Base-by-base conservation (phyloP, 2,888 invertebrate genomes). In the Thelaira solivaga region DNA sequence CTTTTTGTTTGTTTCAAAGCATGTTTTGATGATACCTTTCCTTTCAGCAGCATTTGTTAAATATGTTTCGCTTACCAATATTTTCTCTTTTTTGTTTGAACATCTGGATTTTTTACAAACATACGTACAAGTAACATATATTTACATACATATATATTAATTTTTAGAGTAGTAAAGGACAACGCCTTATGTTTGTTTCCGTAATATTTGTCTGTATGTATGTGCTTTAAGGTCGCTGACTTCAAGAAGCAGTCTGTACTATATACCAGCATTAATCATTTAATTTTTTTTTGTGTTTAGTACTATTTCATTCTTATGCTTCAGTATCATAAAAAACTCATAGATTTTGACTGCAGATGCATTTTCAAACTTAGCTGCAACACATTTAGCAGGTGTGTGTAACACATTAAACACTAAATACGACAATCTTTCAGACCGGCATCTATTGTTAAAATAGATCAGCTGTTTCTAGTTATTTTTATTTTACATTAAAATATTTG, bases 401-500 rank as follows among this genome's bases (percentile, higher is more conserved):
- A 20, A 36, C 53, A 39, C 29, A 39, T 41, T 34, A 3, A 20
- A 34, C 6, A 34, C 31, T 29, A 16, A 39, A 39, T 65, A 34
- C 1, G 2, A n/a, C n/a, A n/a, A n/a, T n/a, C n/a, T 53, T 62
- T 31, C 16, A 31, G 16, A 24, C 11, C 20, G 24, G 20, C 45
- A 8, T n/a, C 22, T 36, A 39, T 39, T 72, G 8, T 34, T 45
- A 18, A 26, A 20, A 57, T n/a, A n/a, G n/a, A 71, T 53, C 71
- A 76, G 67, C 76, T 76, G 76, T 53, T 16, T 61, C 6, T 26
- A 71, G 65, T 49, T 76, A 65, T 41, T 51, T 75, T 43, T 16
- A 29, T 16, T n/a, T 29, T 16, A 16, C 22, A 34, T 47, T 31
- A 34, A 16, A 36, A 5, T 22, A n/a, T 36, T 72, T 45, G 7